Base-by-base conservation (phyloP, 2,797 vertebrate genomes). In the Lutra lutra region DNA sequence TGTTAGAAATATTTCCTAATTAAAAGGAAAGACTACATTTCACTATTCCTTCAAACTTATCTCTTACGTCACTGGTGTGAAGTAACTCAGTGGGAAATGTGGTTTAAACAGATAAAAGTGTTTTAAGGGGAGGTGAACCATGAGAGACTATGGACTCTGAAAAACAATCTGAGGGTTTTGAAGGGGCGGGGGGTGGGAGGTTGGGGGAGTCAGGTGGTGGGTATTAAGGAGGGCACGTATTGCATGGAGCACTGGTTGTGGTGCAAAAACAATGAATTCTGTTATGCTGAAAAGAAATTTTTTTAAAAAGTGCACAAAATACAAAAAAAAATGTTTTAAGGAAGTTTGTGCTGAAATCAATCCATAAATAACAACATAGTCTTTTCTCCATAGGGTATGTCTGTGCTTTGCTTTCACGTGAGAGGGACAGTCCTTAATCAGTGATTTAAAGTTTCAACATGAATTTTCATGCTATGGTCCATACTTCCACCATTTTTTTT, bases 341-440 rank as follows among this genome's bases (percentile, higher is more conserved):
- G 68, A 83, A 89, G 35, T 93, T 94, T 93, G 11, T 89, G 64
- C 17, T 48, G 35, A 91, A 97, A 91, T 94, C 21, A 94, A 73
- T 84, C 46, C 11, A 64, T 2, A 95, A 91, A 85, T 72, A 66
- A 29, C 9, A 78, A 66, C 2, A 15, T 86, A 72, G 58, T 70
- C 5, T 43, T 88, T 89, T 64, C 51, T 10, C 32, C 8, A 2
- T 29, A 10, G 21, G 17, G 60, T 89, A n/a, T n/a, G 9, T 32
- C 23, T 60, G 10, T 27, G 23, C 21, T 95, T 43, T 64, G 15
- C 40, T 92, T 91, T 40, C 21, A 54, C 4, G 2, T 75, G 60
- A 80, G 14, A 77, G 56, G 2, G 14, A 13, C 64, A 64, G 25
- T 62, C 13, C 18, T 3, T 12, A 84, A 86, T 48, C 18, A 20